Conservation (phyloP, 2,797 vertebrate genomes). For the Galago senegalensis region DNA sequence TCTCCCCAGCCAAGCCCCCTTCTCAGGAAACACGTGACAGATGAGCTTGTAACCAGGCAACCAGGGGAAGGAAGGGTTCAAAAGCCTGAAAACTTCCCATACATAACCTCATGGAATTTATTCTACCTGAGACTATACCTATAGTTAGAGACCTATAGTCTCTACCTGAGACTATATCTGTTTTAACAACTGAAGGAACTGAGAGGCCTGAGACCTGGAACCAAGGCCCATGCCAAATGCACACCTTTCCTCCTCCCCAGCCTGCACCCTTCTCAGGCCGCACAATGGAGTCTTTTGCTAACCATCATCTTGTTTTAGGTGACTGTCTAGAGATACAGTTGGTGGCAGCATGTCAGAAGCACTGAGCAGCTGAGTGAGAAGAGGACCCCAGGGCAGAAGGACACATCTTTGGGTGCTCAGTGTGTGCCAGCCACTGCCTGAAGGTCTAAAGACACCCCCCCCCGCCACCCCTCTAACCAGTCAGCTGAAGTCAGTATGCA, state of each 20-base stretch:
- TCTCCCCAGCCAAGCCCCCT: constrained; percentile 82
- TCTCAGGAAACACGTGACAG: constrained; percentile 88
- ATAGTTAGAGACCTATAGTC: too few relatives aligned
- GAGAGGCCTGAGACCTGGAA: background rate
- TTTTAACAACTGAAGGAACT: background rate
- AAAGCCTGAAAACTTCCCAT: constrained; percentile 61
- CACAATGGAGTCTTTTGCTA: background rate
- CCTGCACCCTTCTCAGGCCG: background rate
- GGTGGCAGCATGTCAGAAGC: background rate
- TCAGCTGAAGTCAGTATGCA: constrained; percentile 73
- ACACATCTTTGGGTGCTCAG: background rate
- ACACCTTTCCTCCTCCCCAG: accelerated
- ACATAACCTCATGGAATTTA: accelerated
- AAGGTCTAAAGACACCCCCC: background rate
- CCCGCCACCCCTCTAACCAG: constrained; percentile 20
- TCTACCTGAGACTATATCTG: background rate
- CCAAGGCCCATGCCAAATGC: background rate
- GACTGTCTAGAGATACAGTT: background rate
- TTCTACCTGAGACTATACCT: background rate
- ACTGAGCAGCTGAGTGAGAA: background rate
- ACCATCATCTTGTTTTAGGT: background rate
- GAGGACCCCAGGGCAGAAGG: background rate
- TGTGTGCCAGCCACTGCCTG: accelerated
- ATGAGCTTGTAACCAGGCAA: constrained; percentile 92
- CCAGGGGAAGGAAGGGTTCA: constrained; percentile 87